phyloP scores from a whole-genome alignment of 2,797 vertebrate genomes.

The Sebastolobus alascanus region DNA sequence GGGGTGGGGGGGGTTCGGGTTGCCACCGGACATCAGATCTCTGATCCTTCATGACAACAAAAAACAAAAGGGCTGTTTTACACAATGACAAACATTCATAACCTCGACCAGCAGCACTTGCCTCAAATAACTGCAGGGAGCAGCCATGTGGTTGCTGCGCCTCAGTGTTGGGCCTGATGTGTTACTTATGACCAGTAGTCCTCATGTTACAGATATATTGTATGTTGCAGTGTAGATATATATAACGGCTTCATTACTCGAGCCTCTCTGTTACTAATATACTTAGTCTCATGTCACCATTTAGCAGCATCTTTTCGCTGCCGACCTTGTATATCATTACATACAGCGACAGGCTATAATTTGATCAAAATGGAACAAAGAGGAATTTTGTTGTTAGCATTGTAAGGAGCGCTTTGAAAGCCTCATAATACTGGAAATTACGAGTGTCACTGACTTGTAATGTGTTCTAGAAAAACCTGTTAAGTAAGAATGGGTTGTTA shows the following conservation, averaged over 20 bases:
- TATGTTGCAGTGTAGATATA: not conserved
- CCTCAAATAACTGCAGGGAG: slow-evolving; percentile 37
- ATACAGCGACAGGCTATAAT: slow-evolving; percentile 24
- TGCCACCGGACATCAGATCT: slow-evolving; percentile 75
- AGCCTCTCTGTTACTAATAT: not conserved
- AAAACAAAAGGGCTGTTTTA: slow-evolving; percentile 63
- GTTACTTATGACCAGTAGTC: not conserved
- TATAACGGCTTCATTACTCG: not conserved
- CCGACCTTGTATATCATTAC: slow-evolving; percentile 20
- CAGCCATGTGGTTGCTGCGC: slow-evolving; percentile 15
- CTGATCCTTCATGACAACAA: slow-evolving; percentile 68
- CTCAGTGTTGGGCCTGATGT: slow-evolving; percentile 4
- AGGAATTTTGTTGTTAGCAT: not conserved
- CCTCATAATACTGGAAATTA: slow-evolving; percentile 23
- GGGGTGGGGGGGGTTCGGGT: not conserved
- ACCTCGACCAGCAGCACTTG: slow-evolving; percentile 56
- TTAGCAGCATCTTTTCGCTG: slow-evolving; percentile 3
- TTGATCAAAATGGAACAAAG: slow-evolving; percentile 35
- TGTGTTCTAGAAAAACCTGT: not conserved
- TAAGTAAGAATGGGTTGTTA: not conserved
- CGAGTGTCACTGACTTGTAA: not conserved
- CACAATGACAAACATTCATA: slow-evolving; percentile 67
- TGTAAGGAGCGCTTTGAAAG: slow-evolving; percentile 12
- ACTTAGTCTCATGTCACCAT: slow-evolving; percentile 7
- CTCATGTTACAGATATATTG: not conserved